Evolutionary conservation across 1,140 invertebrate genomes (phyloP), one percentile per base, ranked within the genome.

Genomic region (Glomeris maerens): DNA sequence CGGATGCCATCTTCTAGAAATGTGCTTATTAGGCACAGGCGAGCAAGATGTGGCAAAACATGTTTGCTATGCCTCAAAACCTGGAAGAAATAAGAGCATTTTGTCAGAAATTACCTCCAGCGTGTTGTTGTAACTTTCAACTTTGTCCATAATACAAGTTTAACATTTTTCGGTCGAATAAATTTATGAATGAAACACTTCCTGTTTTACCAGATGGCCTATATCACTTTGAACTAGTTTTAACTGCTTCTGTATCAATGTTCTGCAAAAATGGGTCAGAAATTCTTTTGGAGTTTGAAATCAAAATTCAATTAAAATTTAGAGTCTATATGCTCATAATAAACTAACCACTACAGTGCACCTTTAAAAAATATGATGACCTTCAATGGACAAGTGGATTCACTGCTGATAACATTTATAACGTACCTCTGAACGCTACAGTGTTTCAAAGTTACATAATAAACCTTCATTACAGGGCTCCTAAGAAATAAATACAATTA

Each of bases 1-100:
- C 96, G 78, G 31, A 98, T 74, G 0, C 96, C 96, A 78, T 99
- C 96, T 74, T 99, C 96, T 26, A 99, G 75, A 72, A 99, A 99
- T 58, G 96, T 99, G 52, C 92, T 92, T 59, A 99, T 95, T n/a
- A 99, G 77, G 66, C 93, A 99, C 29, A 98, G 71, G 52, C 95
- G 76, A 2, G 95, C 95, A 45, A 97, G 72, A 53, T 93, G 95
- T 21, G 96, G 96, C 58, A 99, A 71, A 49, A 97, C 74, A 68
- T 92, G 78, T 70, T 98, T 97, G 44, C 85, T 81, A 71, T 88
- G 83, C 59, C 91, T 77, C 56, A 93, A 80, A 44, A 95, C 83
- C 91, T 96, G 54, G 50, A 49, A 27, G 57, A 53, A 57, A 56
- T 27, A 40, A 41, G 2, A 45, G 23, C 26, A 26, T 29, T 65